Evolutionary conservation across 2,113 vertebrate species (phyloP), one percentile per base, ranked within the genome.

Genomic region (Balaeniceps rex): DNA sequence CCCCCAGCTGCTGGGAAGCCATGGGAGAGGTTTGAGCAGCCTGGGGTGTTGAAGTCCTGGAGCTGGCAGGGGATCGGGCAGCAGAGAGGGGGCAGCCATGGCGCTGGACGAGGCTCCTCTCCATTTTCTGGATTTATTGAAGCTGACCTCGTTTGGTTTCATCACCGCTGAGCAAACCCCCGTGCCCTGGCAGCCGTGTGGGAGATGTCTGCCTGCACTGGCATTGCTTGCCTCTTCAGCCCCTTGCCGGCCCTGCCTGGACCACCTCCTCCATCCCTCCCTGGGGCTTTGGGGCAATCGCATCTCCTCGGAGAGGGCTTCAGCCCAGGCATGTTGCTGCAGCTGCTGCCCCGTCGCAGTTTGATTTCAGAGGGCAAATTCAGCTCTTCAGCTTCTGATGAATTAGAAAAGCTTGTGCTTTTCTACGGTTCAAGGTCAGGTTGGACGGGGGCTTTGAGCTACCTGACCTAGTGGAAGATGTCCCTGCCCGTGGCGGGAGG

Each of bases 341-440:
- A n/a, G 38, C 69, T 6, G 5, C 25, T 6, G 3, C 19, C 42
- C 36, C 10, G 1, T 14, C 5, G 1, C 3, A 0, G 21, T 54
- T 31, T 22, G 25, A 21, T 26, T 64, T 54, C 38, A 14, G 38
- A 31, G 38, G 19, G 34, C 26, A 13, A 63, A 46, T 25, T 22
- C 2, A 1, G 47, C 57, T 29, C 36, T 25, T 61, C 36, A 15
- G 36, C 66, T 60, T 61, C 46, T 4, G 3, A 14, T 5, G 17
- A 49, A 19, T 40, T 40, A 25, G 16, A 25, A 33, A 31, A 64
- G 17, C 33, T 46, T 5, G 34, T 22, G 60, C 25, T n/a, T 31
- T 51, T n/a, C 55, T 40, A 23, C 3, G 5, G 9, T 19, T 29
- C 29, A 23, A 22, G 49, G 70, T 11, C 18, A 9, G 47, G 61